Evolutionary conservation across 35 echinoderm and acorn worm species (phyloP).

Genomic region (Eucidaris tribuloides): DNA sequence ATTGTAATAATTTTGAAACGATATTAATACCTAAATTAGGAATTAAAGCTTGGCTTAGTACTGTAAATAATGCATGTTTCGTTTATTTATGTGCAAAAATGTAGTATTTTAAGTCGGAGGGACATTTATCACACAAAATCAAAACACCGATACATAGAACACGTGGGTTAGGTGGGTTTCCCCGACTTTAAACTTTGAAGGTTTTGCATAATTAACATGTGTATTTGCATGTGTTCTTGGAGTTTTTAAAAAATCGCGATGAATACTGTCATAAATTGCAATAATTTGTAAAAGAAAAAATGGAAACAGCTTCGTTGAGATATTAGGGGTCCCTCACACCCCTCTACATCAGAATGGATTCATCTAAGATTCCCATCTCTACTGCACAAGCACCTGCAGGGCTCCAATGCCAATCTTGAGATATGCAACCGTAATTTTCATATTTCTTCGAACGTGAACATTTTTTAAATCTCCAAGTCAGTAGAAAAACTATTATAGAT

Average conservation of each 20-base stretch:
- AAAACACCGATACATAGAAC: neutral
- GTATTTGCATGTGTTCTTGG: neutral
- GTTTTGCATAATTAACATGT: neutral
- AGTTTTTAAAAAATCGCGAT: neutral
- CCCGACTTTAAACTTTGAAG: neutral
- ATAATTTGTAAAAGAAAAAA: neutral
- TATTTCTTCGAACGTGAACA: neutral
- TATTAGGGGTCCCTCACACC: neutral
- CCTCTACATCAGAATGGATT: neutral
- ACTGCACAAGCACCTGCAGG: neutral
- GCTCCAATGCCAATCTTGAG: neutral
- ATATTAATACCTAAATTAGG: neutral
- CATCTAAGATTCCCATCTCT: neutral
- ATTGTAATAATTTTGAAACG: neutral
- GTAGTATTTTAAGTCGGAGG: neutral
- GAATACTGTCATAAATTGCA: neutral
- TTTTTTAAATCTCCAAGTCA: neutral
- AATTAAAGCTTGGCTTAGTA: neutral
- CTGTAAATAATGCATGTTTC: neutral
- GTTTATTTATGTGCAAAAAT: neutral
- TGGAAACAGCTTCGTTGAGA: neutral
- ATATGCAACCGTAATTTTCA: neutral
- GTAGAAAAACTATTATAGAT: no score
- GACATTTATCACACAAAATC: no score
- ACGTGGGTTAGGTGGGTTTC: neutral